These are phyloP conservation scores for Oceanodroma tethys DNA, from an alignment of 2,113 vertebrate genomes.

Conservation along the genomic window DNA sequence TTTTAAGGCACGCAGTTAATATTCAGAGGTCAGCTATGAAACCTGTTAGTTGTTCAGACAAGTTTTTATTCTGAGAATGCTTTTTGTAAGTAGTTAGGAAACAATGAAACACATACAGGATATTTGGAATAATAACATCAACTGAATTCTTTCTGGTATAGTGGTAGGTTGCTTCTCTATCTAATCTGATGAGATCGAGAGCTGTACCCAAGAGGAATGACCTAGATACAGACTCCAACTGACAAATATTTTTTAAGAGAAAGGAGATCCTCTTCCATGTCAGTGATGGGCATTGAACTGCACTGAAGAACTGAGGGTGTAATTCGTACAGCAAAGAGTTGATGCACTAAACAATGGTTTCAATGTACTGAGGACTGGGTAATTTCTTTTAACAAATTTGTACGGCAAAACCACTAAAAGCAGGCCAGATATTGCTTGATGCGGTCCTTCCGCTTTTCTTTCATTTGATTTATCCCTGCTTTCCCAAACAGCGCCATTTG, in stretches of 20 bases:
- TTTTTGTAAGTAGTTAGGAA: not conserved
- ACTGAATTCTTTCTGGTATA: not conserved
- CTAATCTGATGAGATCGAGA: constrained; percentile 17
- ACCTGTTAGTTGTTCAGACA: not conserved
- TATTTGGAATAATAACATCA: not conserved
- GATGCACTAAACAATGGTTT: not conserved
- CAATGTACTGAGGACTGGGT: not conserved
- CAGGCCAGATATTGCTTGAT: not conserved
- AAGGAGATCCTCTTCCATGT: not conserved
- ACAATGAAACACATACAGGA: not conserved
- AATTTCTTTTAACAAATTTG: not conserved
- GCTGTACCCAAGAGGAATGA: not conserved
- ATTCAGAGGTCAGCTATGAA: not conserved
- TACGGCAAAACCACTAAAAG: not conserved
- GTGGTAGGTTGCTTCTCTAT: not conserved
- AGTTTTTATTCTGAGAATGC: not conserved
- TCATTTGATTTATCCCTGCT: not conserved
- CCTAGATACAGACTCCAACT: constrained; percentile 19
- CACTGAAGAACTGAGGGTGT: not conserved
- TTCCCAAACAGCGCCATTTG: not conserved
- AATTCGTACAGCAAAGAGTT: not conserved
- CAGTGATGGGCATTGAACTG: constrained; percentile 1
- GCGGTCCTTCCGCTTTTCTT: not conserved
- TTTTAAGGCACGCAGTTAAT: not conserved
- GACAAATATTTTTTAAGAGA: constrained; percentile 23